Base-by-base conservation (phyloP, 2,888 invertebrate genomes). In the Ophioninae sp. region DNA sequence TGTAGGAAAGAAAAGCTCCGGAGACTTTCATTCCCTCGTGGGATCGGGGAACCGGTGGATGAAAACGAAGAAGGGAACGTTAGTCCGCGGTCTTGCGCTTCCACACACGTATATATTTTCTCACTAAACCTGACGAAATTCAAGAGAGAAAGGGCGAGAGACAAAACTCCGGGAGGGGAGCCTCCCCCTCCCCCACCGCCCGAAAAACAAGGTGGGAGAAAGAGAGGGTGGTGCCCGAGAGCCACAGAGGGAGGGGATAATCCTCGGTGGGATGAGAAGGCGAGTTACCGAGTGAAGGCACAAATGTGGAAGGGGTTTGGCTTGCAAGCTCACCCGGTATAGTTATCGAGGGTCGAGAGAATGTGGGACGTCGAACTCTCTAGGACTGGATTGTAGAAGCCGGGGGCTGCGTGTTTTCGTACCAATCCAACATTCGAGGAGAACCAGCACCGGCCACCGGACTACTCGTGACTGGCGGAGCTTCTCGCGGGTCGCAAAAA, bases 341-440 rank as follows among this genome's bases (percentile, higher is more conserved):
- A 20, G 69, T 17, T 50, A 50, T 50, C 44, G 85, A 82, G 87
- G 85, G 86, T 85, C 87, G 86, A 85, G 85, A 87, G 86, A 91
- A 91, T 90, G 88, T 91, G 88, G 89, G 88, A 90, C 90, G 87
- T 91, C 90, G 90, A 90, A 90, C 89, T 88, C 87, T 87, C 86
- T 86, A 87, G 87, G 88, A 89, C 86, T 88, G 85, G 87, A 77
- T 44, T 74, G 73, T 77, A 78, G 65, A 50, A 75, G 37, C 44
- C 56, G 50, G 23, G n/a, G 41, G 56, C 23, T 59, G 81, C 68
- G 59, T 64, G 17, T 68, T 21, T 70, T 23, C 73, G 77, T 17
- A 50, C 76, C 77, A 68, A 80, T 61, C 17, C 21, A 10, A 17
- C 17, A 65, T 17, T 37, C 21, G 7, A 23, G 57, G 44, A 72